Evolutionary conservation across 1,140 invertebrate genomes (phyloP).

Genomic region (Lordiphosa stackelbergi): DNA sequence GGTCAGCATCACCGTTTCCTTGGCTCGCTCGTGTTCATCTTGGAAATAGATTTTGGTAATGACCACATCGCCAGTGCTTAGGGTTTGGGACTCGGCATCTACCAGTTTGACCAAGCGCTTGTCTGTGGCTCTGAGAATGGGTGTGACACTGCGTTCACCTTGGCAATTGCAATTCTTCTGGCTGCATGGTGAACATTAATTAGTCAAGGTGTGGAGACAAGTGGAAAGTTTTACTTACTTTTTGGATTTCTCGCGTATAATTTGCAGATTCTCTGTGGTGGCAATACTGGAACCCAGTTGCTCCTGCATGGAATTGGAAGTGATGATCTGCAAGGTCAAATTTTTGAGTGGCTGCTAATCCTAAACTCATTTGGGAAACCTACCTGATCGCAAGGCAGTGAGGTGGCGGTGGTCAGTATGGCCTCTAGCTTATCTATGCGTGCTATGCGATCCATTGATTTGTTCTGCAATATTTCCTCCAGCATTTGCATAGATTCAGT

Average conservation of each 20-base stretch:
- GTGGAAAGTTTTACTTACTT: slow-evolving; percentile 47
- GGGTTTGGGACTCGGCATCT: slow-evolving; percentile 85
- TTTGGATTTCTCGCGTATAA: slow-evolving; percentile 68
- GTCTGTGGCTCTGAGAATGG: slow-evolving; percentile 48
- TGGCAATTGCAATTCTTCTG: slow-evolving; percentile 73
- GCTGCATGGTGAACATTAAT: slow-evolving; percentile 31
- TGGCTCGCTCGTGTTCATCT: slow-evolving; percentile 81
- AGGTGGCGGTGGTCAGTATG: slow-evolving; percentile 87
- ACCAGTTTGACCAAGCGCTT: slow-evolving; percentile 61
- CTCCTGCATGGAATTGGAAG: slow-evolving; percentile 70
- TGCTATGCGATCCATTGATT: slow-evolving; percentile 89
- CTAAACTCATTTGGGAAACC: not conserved
- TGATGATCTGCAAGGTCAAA: slow-evolving; percentile 51
- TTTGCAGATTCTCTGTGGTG: slow-evolving; percentile 73
- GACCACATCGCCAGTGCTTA: slow-evolving; percentile 95
- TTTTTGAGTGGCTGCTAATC: too few relatives aligned
- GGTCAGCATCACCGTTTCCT: slow-evolving; percentile 78
- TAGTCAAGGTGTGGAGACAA: not conserved
- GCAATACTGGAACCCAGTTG: slow-evolving; percentile 70
- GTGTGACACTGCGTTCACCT: slow-evolving; percentile 66
- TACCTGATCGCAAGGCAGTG: slow-evolving; percentile 78
- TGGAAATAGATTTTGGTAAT: slow-evolving; percentile 93
- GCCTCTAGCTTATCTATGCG: slow-evolving; percentile 92
- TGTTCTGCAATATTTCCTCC: slow-evolving; percentile 90
- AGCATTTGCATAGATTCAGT: slow-evolving; percentile 94